Conservation (phyloP, 1,140 invertebrate species). For the Pygmarrhopalites habei region DNA sequence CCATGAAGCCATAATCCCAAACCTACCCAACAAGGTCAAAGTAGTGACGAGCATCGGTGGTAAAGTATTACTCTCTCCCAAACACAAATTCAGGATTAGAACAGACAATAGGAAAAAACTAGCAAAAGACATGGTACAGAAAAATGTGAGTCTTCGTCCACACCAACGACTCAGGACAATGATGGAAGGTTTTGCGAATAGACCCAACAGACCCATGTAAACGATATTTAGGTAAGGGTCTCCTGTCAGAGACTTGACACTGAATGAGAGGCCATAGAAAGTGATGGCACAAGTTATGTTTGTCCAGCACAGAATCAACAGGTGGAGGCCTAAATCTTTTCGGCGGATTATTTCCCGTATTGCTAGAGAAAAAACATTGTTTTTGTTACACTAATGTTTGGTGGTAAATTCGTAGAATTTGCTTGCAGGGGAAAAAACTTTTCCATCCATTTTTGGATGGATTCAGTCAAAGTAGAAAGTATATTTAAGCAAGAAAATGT, state of each 20-base stretch:
- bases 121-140: conserved; percentile 1
- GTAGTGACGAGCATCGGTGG: not conserved
- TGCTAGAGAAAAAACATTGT: too few relatives aligned
- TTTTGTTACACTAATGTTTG: too few relatives aligned
- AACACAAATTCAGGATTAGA: conserved; percentile 1
- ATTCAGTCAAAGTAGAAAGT: too few relatives aligned
- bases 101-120: conserved; percentile 8
- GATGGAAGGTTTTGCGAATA: not conserved
- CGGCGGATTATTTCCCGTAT: not conserved
- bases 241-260: conserved; percentile 24
- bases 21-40: conserved; percentile 5
- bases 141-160: conserved; percentile 19
- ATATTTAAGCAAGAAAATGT: not conserved
- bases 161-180: conserved; percentile 8
- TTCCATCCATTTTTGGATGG: too few relatives aligned
- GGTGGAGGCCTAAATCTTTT: conserved; percentile 9
- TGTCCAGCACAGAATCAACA: conserved; percentile 14
- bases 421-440: too few relatives aligned
- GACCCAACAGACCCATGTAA: conserved; percentile 16
- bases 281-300: conserved; percentile 18
- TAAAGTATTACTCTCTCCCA: not conserved
- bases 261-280: conserved; percentile 27
- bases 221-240: conserved; percentile 28
- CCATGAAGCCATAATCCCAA: not conserved
- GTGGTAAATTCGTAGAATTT: too few relatives aligned